Percentiles rank a stretch among this genome's conserved stretches.
Evolutionary conservation across 2,113 vertebrate genomes (phyloP).

Genomic region (Tachycineta bicolor): DNA sequence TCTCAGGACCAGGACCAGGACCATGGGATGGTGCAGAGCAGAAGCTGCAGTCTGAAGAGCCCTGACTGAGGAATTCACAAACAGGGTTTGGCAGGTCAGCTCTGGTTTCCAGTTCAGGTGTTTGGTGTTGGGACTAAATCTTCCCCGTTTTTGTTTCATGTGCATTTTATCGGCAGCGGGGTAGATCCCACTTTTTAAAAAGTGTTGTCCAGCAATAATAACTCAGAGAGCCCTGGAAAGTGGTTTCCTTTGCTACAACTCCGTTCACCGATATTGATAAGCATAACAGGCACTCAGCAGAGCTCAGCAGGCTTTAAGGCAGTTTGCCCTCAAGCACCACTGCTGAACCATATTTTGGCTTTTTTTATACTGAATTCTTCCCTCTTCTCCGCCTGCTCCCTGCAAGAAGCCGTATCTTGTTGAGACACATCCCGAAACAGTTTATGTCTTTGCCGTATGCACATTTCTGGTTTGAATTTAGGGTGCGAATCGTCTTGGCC

Average conservation of each 20-base stretch:
- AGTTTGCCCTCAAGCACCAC: background rate
- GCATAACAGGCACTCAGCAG: background rate
- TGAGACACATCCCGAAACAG: conserved; percentile 58
- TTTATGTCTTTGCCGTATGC: conserved; percentile 34
- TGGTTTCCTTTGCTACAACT: background rate
- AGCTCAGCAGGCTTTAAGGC: background rate
- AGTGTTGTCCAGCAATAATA: background rate
- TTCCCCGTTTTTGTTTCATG: background rate
- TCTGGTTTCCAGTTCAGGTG: background rate
- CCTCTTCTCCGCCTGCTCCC: background rate
- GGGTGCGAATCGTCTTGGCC: background rate
- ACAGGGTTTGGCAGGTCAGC: background rate
- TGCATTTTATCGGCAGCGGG: background rate
- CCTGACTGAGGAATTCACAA: background rate
- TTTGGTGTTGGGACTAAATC: background rate
- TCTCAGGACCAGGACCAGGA: rapidly evolving
- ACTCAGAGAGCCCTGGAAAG: background rate
- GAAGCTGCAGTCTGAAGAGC: background rate
- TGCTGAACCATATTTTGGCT: background rate
- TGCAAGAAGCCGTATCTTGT: background rate
- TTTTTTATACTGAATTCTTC: background rate
- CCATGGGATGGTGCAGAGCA: too few relatives aligned
- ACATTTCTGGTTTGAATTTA: conserved; percentile 35
- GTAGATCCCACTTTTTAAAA: background rate
- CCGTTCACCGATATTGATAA: background rate